These are phyloP conservation scores for Rhamphomyia laevipes DNA, from an alignment of 2,888 invertebrate genomes.

Conservation along the genomic window DNA sequence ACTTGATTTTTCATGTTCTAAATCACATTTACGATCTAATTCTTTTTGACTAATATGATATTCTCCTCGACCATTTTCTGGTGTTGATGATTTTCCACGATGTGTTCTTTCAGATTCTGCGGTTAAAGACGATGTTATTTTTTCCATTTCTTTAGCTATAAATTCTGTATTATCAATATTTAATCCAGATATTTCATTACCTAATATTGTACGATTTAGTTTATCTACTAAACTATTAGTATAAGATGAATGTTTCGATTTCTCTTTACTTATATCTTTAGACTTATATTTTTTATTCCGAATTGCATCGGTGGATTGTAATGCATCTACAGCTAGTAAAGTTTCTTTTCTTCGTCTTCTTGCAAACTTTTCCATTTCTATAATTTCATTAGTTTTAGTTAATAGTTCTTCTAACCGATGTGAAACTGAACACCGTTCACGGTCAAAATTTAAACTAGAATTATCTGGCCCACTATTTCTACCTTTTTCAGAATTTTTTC, in stretches of 20 bases:
- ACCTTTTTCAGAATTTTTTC: conserved; percentile 7
- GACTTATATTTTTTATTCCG: conserved; percentile 33
- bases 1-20: conserved; percentile 14
- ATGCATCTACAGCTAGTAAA: conserved; percentile 23
- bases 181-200: no score
- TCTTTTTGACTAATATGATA: conserved; percentile 13
- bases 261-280: conserved; percentile 25
- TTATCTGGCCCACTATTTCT: conserved; percentile 2
- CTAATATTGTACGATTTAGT: background rate
- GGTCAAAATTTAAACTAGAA: conserved; percentile 10
- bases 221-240: conserved; percentile 6
- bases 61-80: conserved; percentile 5
- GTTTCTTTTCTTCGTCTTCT: conserved; percentile 15
- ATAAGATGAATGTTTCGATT: conserved; percentile 2
- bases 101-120: background rate
- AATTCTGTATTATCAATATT: background rate
- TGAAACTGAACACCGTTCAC: conserved; percentile 27
- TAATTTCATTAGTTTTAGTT: conserved; percentile 30
- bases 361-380: conserved; percentile 28
- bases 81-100: conserved; percentile 3
- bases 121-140: conserved; percentile 14
- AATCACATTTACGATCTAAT: conserved; percentile 10
- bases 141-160: conserved; percentile 17
- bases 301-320: no score
- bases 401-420: conserved; percentile 28